Conservation (phyloP, 2,888 invertebrate genomes). For the Platerodrilus igneus region DNA sequence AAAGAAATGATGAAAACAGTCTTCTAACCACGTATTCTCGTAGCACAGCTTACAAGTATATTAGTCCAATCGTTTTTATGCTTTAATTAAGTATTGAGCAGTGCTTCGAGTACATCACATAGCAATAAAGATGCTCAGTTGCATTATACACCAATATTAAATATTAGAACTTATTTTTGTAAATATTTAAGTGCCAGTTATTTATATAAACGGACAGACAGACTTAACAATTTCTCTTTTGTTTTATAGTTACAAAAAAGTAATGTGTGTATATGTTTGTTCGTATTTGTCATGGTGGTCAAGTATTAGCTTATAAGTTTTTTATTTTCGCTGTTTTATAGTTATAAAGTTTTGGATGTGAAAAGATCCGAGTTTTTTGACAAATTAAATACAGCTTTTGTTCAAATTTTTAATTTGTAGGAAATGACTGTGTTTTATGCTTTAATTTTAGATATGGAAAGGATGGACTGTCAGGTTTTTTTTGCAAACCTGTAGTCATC, state of each 20-base stretch:
- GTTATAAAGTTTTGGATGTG: no score
- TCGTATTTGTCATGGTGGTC: slow-evolving; percentile 40
- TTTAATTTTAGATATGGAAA: no score
- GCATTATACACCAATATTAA: slow-evolving; percentile 31
- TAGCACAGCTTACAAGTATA: slow-evolving; percentile 33
- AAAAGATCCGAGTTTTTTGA: no score
- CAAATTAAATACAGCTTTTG: no score
- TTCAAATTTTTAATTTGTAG: no score
- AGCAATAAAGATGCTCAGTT: slow-evolving; percentile 31
- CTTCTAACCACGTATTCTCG: slow-evolving; percentile 36
- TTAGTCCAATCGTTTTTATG: slow-evolving; percentile 10
- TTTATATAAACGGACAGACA: no score
- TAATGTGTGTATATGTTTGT: slow-evolving; percentile 34
- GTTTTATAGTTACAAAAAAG: slow-evolving; percentile 19
- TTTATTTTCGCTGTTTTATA: slow-evolving; percentile 11
- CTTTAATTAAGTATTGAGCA: slow-evolving; percentile 16
- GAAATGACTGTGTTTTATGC: no score
- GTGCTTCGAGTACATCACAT: slow-evolving; percentile 14
- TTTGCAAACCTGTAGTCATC: no score
- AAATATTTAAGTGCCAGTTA: slow-evolving; percentile 46
- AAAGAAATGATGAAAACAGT: slow-evolving; percentile 42
- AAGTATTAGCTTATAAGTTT: slow-evolving; percentile 36
- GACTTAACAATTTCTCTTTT: slow-evolving; percentile 34
- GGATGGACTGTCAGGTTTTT: no score
- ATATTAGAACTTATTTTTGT: slow-evolving; percentile 47